phyloP scores from a whole-genome alignment of 2,888 invertebrate species.

The Hypomecis punctinalis region DNA sequence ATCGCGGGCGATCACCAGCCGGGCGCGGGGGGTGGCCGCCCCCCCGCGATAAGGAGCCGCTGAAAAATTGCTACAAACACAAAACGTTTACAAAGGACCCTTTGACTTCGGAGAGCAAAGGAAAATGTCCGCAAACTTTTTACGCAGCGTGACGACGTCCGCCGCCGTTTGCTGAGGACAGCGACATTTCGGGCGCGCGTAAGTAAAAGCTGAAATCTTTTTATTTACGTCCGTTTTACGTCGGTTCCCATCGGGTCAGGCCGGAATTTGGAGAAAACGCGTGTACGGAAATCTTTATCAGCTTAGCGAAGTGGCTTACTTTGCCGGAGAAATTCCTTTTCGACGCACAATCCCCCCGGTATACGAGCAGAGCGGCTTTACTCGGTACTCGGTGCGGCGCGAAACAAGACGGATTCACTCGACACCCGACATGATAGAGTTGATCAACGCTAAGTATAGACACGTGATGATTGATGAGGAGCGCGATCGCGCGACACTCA shows the following conservation, averaged over 20 bases:
- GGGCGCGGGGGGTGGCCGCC: background rate
- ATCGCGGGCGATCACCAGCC: background rate
- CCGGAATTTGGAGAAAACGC: slow-evolving; percentile 2
- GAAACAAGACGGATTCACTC: background rate
- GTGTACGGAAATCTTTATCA: slow-evolving; percentile 7
- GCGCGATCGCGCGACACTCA: no score
- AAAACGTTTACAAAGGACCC: slow-evolving; percentile 19
- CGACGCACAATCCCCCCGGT: background rate
- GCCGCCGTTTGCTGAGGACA: slow-evolving; percentile 15
- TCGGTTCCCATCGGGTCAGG: slow-evolving; percentile 6
- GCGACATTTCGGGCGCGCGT: slow-evolving; percentile 15
- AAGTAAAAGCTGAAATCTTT: slow-evolving; percentile 14
- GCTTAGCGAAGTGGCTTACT: slow-evolving; percentile 7
- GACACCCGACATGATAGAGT: background rate
- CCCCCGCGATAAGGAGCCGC: slow-evolving; percentile 4
- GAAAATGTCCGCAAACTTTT: slow-evolving; percentile 19
- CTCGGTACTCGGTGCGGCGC: background rate
- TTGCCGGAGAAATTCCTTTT: slow-evolving; percentile 4
- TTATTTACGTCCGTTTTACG: slow-evolving; percentile 18
- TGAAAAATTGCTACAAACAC: slow-evolving; percentile 10
- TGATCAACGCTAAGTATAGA: background rate
- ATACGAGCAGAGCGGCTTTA: background rate
- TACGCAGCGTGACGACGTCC: slow-evolving; percentile 5
- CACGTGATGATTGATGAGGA: no score
- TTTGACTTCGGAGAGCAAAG: slow-evolving; percentile 6